phyloP scores from a whole-genome alignment of 2,888 invertebrate species.

The Hyposoter didymator region DNA sequence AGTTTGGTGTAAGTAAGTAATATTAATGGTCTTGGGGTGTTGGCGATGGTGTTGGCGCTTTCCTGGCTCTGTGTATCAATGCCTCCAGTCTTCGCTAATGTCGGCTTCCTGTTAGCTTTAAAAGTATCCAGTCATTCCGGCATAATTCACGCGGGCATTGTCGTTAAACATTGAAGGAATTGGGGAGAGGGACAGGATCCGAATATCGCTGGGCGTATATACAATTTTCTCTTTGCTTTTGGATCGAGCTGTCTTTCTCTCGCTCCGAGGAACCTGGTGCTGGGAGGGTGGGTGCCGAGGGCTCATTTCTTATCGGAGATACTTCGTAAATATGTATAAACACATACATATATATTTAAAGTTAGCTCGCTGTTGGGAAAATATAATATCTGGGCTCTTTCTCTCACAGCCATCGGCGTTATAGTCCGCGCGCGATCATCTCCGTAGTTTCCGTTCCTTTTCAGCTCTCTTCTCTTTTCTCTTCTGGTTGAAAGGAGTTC shows the following conservation, averaged over 20 bases:
- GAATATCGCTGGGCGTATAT: conserved; percentile 41
- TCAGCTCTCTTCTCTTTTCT: conserved; percentile 39
- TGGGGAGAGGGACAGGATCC: conserved; percentile 14
- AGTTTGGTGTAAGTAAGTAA: conserved; percentile 80
- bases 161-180: conserved; percentile 73
- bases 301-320: conserved; percentile 71
- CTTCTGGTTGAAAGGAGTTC: conserved; percentile 8
- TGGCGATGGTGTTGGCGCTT: conserved; percentile 64
- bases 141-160: conserved; percentile 83
- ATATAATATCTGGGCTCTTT: conserved; percentile 65
- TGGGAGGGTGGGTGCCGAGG: conserved; percentile 52
- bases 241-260: conserved; percentile 47
- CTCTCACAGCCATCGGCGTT: conserved; percentile 47
- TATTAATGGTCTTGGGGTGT: conserved; percentile 80
- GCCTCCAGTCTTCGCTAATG: conserved; percentile 79
- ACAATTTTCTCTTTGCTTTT: conserved; percentile 50
- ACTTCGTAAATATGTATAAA: conserved; percentile 27
- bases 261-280: conserved; percentile 32
- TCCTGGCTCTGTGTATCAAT: conserved; percentile 78
- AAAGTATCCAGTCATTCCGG: conserved; percentile 84
- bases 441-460: conserved; percentile 56
- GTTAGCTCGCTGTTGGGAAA: conserved; percentile 59
- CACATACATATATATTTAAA: conserved; percentile 24
- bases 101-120: conserved; percentile 82
- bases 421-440: conserved; percentile 62